A percentile compares a stretch with the other conserved stretches of the same genome.
Evolutionary conservation across 2,797 vertebrate species (phyloP).

Genomic region (Ispidina picta): DNA sequence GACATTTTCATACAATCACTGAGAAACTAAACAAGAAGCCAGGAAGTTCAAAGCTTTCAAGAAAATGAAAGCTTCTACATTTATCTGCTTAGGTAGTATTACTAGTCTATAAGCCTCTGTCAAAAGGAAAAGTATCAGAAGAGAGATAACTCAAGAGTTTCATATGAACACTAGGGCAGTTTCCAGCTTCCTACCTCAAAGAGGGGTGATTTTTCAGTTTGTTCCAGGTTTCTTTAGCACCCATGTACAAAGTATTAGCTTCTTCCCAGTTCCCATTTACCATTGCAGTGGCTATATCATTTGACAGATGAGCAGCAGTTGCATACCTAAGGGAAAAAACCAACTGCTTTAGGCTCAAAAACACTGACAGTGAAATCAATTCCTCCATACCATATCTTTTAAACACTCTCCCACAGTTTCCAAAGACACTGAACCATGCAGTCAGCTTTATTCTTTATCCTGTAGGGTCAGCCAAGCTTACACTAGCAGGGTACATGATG

Average conservation of each 20-base stretch:
- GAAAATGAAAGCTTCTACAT: not conserved
- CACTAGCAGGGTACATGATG: not conserved
- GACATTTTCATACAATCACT: not conserved
- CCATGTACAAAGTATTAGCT: constrained; percentile 81
- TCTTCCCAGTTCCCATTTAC: constrained; percentile 88
- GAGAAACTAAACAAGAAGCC: not conserved
- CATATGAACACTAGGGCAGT: not conserved
- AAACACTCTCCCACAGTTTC: not conserved
- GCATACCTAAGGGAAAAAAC: constrained; percentile 79
- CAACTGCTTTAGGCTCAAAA: not conserved
- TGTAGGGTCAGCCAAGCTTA: not conserved
- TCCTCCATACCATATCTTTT: not conserved
- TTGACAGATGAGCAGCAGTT: constrained; percentile 82
- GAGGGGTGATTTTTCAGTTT: constrained; percentile 78
- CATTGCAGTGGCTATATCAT: constrained; percentile 85
- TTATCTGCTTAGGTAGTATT: not conserved
- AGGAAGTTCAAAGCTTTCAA: constrained; percentile 3
- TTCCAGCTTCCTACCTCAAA: constrained; percentile 80
- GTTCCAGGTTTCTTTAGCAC: constrained; percentile 84
- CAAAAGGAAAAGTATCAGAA: not conserved
- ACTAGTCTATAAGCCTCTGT: not conserved
- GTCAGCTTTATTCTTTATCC: not conserved
- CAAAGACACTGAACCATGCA: not conserved
- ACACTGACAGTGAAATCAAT: not conserved
- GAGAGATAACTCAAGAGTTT: not conserved